Evolutionary conservation across 2,888 invertebrate genomes (phyloP), one percentile per base, ranked within the genome.

Genomic region (Orthosia gothica): DNA sequence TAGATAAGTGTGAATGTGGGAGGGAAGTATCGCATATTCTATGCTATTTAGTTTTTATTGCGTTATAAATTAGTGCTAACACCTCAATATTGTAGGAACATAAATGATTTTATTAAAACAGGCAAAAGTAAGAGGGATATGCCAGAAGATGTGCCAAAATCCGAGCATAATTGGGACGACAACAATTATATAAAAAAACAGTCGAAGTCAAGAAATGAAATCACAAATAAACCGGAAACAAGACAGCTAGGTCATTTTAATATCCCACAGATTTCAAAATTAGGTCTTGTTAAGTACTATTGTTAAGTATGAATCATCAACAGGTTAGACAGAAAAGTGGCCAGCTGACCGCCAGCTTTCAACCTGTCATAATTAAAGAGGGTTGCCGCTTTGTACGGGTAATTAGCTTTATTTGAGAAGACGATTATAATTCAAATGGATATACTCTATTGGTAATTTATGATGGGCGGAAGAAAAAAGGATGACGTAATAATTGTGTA

Each of bases 301-400:
- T 69, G 76, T 82, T 85, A 83, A 82, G 82, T 77, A 84, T 89
- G 87, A 85, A 79, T 88, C 87, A 81, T 83, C 72, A 77, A 82
- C 83, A 70, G 62, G 70, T 70, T 77, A 86, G 85, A 84, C 85
- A 79, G 77, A 84, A 81, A 83, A 87, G 87, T 83, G 82, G 86
- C 88, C 90, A 87, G 85, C 87, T 89, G 88, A 83, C 86, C 87
- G 86, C 86, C 89, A 89, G 85, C 84, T 86, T 88, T 92, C 89
- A 91, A 90, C 75, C 90, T 91, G 92, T 92, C 92, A 92, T 90
- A 90, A 91, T 92, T 91, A 91, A 91, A 91, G 90, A 88, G 88
- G 86, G 89, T 90, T 79, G 82, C 84, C 74, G 70, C 87, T 87
- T 89, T 88, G 87, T 84, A 86, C 82, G 83, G 74, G 83, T 91